Evolutionary conservation across 2,797 vertebrate species (phyloP), one percentile per base, ranked within the genome.

Genomic region (Sitta carolinensis): DNA sequence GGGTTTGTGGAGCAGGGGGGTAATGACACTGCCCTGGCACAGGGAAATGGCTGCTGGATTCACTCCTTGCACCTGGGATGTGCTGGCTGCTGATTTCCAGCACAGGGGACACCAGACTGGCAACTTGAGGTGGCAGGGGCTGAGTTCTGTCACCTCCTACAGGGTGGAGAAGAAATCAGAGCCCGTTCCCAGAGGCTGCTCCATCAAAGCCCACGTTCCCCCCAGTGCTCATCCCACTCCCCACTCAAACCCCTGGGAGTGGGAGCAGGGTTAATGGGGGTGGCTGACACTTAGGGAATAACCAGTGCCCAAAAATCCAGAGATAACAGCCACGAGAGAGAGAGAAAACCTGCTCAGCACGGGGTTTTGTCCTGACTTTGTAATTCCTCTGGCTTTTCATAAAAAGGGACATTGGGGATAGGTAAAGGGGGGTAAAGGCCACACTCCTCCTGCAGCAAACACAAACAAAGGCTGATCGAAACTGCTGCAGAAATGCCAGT

Each of bases 171-270:
- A 13, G 26, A 8, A 78, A 73, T 40, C 77, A 45, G 80, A 84
- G 59, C 54, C 4, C 2, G 0, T 7, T 26, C 10, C n/a, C 36
- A 40, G 52, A 48, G 68, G 26, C 67, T 87, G 81, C 67, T n/a
- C 11, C 67, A n/a, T 18, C 51, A 30, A 32, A 77, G 45, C 26
- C 51, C 48, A 8, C 0, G 0, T 0, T 36, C 48, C 4, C 10
- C 14, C 16, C 47, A 14, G 13, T 0, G 45, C 3, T 45, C 47
- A 48, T 45, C 69, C 13, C 3, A 0, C 9, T 52, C 29, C 38
- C 38, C 45, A 68, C 75, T 16, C 18, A n/a, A 29, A 45, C 16
- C 18, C 0, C 6, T 4, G 17, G 12, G 20, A 68, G 25, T 4
- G 40, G 43, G 7, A 74, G 36, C 25, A 26, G 61, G 29, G 36